Evolutionary conservation across 2,888 invertebrate species (phyloP).

Genomic region (Epirrhoe tristata): DNA sequence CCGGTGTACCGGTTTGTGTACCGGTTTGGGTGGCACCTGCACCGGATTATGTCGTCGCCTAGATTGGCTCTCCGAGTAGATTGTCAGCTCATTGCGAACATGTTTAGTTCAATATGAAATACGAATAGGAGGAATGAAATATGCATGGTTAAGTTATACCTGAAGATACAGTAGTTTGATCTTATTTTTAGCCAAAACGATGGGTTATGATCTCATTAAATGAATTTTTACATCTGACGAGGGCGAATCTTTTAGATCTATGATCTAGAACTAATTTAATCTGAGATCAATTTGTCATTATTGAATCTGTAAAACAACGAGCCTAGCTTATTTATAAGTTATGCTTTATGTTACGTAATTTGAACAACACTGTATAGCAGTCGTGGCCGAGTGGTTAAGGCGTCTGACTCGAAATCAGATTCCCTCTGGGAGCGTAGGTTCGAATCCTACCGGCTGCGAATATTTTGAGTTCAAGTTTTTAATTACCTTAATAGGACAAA

Average conservation of each 20-base stretch:
- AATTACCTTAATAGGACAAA: no score
- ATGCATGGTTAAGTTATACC: no score
- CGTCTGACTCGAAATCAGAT: constrained; percentile 96
- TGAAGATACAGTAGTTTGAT: no score
- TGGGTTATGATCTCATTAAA: no score
- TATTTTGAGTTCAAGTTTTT: constrained; percentile 1
- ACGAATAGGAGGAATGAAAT: not conserved
- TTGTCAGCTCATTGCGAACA: constrained; percentile 18
- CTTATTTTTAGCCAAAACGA: no score
- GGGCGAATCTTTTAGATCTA: no score
- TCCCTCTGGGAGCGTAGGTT: constrained; percentile 96
- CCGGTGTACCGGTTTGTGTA: constrained; percentile 13
- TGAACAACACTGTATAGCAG: constrained; percentile 75
- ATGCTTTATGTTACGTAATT: not conserved
- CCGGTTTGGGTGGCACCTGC: constrained; percentile 21
- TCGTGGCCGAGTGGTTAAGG: constrained; percentile 95
- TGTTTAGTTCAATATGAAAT: not conserved
- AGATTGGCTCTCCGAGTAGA: constrained; percentile 20
- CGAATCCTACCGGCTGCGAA: constrained; percentile 94
- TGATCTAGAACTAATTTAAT: no score
- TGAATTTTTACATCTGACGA: no score
- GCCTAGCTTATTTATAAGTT: no score
- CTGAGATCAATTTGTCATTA: no score
- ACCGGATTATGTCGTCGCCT: constrained; percentile 28
- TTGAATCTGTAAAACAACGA: no score